Evolutionary conservation across 2,113 vertebrate species (phyloP), one percentile per base, ranked within the genome.

Genomic region (Oostethus manadensis): DNA sequence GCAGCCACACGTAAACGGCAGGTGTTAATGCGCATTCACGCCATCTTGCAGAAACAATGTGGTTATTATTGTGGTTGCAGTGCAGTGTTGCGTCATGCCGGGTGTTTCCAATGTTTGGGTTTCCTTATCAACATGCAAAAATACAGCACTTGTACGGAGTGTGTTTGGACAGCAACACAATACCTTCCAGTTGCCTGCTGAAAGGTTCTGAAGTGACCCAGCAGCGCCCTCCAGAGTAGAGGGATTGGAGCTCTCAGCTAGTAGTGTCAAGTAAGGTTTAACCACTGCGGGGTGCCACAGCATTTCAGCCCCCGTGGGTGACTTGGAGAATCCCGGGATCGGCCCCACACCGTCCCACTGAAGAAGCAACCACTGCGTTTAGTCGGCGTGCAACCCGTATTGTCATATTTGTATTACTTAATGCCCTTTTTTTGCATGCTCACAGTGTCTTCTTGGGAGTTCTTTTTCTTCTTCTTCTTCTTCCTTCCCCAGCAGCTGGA

Each of bases 141-240:
- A 33, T 33, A 26, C 5, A 26, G 23, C 23, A 26, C 23, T 26
- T 26, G 23, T 26, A 26, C 23, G 2, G 23, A 2, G 23, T 26
- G 22, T 38, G 26, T 29, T 16, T 1, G 58, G 33, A 50, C 10
- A 10, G 2, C 35, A 42, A 3, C 75, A 89, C 4, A 17, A 13
- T 85, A 96, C 97, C 95, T 98, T 98, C 97, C 97, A 99, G 85
- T 97, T 96, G 51, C 97, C 95, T 0, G 97, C 97, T 50, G 97
- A 98, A 55, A 99, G 92, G 73, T 99, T 99, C 89, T 98, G 97
- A 38, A 99, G 92, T 10, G 96, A 98, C 13, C 97, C 97, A 0
- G 97, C 97, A 1, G 97, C 95, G 57, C 96, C 97, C 81, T 99
- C 97, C 51, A 99, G 90, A 5, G 97, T 99, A 33, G 94, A 95